Evolutionary conservation across 2,888 invertebrate genomes (phyloP), one percentile per base, ranked within the genome.

Genomic region (Seira sanloemensis): DNA sequence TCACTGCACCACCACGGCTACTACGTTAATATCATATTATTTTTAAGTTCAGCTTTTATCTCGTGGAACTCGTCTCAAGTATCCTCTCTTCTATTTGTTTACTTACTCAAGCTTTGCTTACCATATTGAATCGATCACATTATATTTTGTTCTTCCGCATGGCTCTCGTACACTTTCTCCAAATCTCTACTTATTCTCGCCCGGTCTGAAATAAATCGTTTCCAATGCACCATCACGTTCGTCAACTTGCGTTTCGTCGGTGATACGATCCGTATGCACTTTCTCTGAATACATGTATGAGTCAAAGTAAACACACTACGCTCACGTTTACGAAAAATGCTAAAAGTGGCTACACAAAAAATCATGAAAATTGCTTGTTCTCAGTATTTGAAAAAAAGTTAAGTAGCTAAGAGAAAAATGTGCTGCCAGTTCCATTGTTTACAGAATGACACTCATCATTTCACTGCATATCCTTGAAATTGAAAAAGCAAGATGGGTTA

Each of bases 401-500:
- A 58, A 58, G 58, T 58, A 18, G 4, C 58, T 4, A n/a, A 18
- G n/a, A 68, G 12, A 18, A 25, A 66, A 37, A 69, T 82, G 77
- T 82, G 74, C 72, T 73, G 83, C 50, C 68, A 73, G 76, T 83
- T 72, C 54, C 83, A 83, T 62, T 83, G 73, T 73, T 73, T 78
- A 16, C 72, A 27, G 71, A 67, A 83, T 78, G 83, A 83, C 83
- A 73, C 78, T 78, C 83, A 68, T 72, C 83, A 68, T 54, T 68
- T 58, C 18, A 18, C 2, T 58, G 58, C 58, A 37, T 12, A 37
- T 37, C 58, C 58, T 58, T 12, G 58, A 5, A 58, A 4, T 37
- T 37, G 37, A 58, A 58, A n/a, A 58, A 12, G 7, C 58, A 58
- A 18, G 18, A 58, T 58, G 58, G 58, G 58, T 58, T 58, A 58